phyloP scores from a whole-genome alignment of 2,888 invertebrate species.

The Tipula lateralis region DNA sequence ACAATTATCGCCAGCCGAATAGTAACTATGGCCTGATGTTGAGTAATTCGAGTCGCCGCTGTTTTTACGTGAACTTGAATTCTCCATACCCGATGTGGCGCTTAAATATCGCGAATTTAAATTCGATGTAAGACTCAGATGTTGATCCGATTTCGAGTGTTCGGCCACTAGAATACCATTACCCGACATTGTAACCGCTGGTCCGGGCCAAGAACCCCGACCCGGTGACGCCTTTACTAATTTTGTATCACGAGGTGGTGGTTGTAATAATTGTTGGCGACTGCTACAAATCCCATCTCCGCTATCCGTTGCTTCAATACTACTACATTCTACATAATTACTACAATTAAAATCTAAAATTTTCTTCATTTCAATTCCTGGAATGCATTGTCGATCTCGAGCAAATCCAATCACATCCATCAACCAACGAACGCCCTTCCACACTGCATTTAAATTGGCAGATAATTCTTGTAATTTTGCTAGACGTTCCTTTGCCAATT shows the following conservation, averaged over 20 bases:
- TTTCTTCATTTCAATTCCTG: conserved; percentile 46
- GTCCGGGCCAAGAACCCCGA: conserved; percentile 82
- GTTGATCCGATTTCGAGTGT: conserved; percentile 80
- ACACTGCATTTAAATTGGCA: conserved; percentile 76
- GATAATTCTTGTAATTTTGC: conserved; percentile 79
- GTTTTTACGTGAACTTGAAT: conserved; percentile 52
- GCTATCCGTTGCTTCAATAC: conserved; percentile 28
- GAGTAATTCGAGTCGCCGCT: conserved; percentile 58
- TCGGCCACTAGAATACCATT: conserved; percentile 58
- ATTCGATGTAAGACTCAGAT: conserved; percentile 55
- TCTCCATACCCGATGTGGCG: conserved; percentile 44
- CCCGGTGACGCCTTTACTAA: conserved; percentile 71
- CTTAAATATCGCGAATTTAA: conserved; percentile 55
- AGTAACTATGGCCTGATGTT: conserved; percentile 52
- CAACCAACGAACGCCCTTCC: conserved; percentile 94
- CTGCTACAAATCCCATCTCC: conserved; percentile 35
- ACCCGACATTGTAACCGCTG: conserved; percentile 51
- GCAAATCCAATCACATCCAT: conserved; percentile 94
- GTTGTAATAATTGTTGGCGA: conserved; percentile 45
- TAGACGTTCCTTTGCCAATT: conserved; percentile 78
- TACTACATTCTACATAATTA: conserved; percentile 37
- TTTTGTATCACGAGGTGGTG: conserved; percentile 63
- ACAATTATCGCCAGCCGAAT: conserved; percentile 45
- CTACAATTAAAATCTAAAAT: conserved; percentile 42
- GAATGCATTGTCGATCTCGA: conserved; percentile 63